Evolutionary conservation across 2,797 vertebrate genomes (phyloP).

Genomic region (Pelodytes ibericus): DNA sequence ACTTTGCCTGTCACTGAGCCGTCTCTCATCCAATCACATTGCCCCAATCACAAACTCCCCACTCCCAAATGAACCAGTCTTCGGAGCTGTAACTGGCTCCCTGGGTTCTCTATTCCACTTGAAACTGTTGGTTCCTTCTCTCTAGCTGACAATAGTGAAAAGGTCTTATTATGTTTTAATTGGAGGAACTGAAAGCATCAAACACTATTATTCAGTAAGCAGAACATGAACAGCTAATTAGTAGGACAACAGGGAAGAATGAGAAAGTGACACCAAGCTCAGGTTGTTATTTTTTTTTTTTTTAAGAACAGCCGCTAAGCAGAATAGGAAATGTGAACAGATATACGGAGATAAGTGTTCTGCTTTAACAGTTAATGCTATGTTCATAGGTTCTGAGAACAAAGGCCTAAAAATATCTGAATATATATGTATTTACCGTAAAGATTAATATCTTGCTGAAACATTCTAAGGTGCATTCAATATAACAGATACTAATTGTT

Average conservation of each 20-base stretch:
- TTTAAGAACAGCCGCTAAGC: not conserved
- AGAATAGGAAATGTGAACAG: not conserved
- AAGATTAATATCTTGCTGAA: too few relatives aligned
- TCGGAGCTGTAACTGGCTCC: too few relatives aligned
- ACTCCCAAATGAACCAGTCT: too few relatives aligned
- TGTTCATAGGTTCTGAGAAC: not conserved
- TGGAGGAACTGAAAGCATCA: not conserved
- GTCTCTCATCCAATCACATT: too few relatives aligned
- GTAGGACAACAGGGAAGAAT: not conserved
- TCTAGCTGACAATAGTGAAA: not conserved
- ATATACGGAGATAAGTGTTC: not conserved
- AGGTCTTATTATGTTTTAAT: not conserved
- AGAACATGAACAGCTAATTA: not conserved
- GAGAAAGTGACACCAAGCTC: not conserved
- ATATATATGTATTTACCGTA: too few relatives aligned
- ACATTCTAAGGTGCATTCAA: too few relatives aligned
- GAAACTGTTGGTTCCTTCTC: too few relatives aligned
- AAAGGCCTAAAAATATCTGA: not conserved
- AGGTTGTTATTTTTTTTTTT: not conserved
- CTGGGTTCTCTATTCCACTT: not conserved
- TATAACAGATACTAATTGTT: too few relatives aligned
- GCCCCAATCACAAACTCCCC: too few relatives aligned
- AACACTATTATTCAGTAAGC: not conserved
- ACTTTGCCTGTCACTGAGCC: too few relatives aligned
- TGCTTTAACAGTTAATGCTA: not conserved